Evolutionary conservation across 2,797 vertebrate genomes (phyloP).

Genomic region (Denticeps clupeoides): DNA sequence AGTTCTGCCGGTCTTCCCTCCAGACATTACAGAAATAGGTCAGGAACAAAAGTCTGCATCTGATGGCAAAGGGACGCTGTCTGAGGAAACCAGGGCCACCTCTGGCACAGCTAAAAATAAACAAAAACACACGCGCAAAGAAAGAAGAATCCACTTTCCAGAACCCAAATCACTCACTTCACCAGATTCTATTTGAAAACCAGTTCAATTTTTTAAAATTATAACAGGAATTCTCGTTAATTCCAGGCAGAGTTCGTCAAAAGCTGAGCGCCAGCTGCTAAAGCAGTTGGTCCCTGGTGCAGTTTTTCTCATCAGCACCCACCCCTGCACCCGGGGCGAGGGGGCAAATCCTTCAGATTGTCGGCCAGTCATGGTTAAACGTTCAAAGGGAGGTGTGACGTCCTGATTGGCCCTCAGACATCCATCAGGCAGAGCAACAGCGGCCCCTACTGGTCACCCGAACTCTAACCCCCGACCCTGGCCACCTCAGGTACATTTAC

Average conservation of each 20-base stretch:
- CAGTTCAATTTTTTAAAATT: no score
- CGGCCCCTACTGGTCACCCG: no score
- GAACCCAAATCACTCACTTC: no score
- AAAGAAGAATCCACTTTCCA: slow-evolving; percentile 7
- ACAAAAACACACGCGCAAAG: slow-evolving; percentile 11
- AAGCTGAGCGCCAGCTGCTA: no score
- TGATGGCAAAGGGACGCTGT: slow-evolving; percentile 19
- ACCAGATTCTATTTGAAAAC: no score
- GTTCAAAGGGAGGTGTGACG: slow-evolving; percentile 11
- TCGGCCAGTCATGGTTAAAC: slow-evolving; percentile 13
- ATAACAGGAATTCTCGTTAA: no score
- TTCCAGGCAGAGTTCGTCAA: no score
- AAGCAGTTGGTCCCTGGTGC: no score
- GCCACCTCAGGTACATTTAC: no score
- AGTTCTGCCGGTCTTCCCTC: slow-evolving; percentile 17
- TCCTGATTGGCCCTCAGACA: slow-evolving; percentile 4
- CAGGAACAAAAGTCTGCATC: slow-evolving; percentile 13
- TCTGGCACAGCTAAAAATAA: not conserved
- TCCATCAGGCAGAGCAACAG: slow-evolving; percentile 27
- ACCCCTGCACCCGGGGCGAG: no score
- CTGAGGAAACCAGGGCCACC: slow-evolving; percentile 16
- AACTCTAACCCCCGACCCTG: no score
- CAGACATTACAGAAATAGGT: slow-evolving; percentile 30
- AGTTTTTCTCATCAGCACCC: no score
- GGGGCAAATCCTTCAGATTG: slow-evolving; percentile 1